Conservation (phyloP, 2,113 vertebrate species). For the Paedocypris sp. region DNA sequence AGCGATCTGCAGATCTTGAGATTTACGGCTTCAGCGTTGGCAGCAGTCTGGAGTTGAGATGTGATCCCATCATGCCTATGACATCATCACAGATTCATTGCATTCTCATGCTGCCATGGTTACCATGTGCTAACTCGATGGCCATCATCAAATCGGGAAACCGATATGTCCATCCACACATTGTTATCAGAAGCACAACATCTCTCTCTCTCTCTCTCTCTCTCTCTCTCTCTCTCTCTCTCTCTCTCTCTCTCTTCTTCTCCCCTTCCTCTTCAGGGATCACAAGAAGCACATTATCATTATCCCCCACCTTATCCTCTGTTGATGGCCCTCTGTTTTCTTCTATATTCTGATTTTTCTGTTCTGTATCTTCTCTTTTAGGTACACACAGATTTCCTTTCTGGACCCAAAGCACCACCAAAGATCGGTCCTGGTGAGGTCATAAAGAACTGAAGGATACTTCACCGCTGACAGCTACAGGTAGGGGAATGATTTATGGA, state of each 20-base stretch:
- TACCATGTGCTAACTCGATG: slow-evolving; percentile 13
- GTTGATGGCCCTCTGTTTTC: not conserved
- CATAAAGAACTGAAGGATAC: not conserved
- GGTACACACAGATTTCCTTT: slow-evolving; percentile 36
- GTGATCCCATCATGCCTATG: not conserved
- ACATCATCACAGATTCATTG: not conserved
- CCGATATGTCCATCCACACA: slow-evolving; percentile 15
- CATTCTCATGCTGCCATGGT: slow-evolving; percentile 4
- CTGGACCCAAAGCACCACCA: not conserved
- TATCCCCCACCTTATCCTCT: slow-evolving; percentile 29
- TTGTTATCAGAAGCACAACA: not conserved
- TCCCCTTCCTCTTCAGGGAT: not conserved
- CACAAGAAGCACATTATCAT: not conserved
- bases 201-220: not conserved
- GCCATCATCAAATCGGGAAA: not conserved
- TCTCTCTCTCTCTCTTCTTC: not conserved
- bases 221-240: not conserved
- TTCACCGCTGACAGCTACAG: not conserved
- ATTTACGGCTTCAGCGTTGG: not conserved
- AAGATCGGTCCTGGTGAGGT: slow-evolving; percentile 5
- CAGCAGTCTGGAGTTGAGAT: not conserved
- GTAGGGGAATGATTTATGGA: slow-evolving; percentile 5
- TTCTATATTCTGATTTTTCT: slow-evolving; percentile 38
- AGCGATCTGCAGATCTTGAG: not conserved
- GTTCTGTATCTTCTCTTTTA: slow-evolving; percentile 32